Evolutionary conservation across 2,888 invertebrate genomes (phyloP).

Genomic region (Apodemia zela): DNA sequence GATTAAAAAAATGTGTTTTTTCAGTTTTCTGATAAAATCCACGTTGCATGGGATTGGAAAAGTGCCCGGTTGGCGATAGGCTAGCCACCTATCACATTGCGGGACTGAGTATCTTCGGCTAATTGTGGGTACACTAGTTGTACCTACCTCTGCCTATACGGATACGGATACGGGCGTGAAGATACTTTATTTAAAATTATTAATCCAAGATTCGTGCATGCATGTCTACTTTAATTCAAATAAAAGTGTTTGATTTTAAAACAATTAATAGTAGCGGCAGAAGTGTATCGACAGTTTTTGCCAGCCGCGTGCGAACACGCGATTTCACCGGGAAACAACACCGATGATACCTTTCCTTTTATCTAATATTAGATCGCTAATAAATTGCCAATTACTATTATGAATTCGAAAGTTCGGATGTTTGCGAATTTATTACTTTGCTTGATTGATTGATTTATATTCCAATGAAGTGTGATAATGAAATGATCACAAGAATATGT

Average conservation of each 20-base stretch:
- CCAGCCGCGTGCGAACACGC: conserved; percentile 63
- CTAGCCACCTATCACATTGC: too few relatives aligned
- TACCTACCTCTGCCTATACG: too few relatives aligned
- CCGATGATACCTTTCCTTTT: conserved; percentile 73
- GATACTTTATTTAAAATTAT: too few relatives aligned
- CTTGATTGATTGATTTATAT: not conserved
- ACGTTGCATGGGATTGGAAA: too few relatives aligned
- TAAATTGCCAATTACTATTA: conserved; percentile 32
- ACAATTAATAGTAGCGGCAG: conserved; percentile 54
- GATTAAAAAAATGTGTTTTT: too few relatives aligned
- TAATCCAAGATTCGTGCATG: too few relatives aligned
- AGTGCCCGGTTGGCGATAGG: too few relatives aligned
- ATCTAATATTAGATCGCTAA: conserved; percentile 64
- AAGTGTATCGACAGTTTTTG: conserved; percentile 56
- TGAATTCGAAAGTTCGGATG: conserved; percentile 2
- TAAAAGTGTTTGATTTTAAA: conserved; percentile 49
- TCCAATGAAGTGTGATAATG: not conserved
- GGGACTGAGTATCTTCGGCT: too few relatives aligned
- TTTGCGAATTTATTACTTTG: not conserved
- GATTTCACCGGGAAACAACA: conserved; percentile 70
- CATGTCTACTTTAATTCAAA: not conserved
- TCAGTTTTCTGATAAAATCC: too few relatives aligned
- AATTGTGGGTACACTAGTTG: too few relatives aligned
- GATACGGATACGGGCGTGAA: too few relatives aligned
- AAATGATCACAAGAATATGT: not conserved